Conservation (phyloP, 2,113 vertebrate species). For the Pedetes capensis region DNA sequence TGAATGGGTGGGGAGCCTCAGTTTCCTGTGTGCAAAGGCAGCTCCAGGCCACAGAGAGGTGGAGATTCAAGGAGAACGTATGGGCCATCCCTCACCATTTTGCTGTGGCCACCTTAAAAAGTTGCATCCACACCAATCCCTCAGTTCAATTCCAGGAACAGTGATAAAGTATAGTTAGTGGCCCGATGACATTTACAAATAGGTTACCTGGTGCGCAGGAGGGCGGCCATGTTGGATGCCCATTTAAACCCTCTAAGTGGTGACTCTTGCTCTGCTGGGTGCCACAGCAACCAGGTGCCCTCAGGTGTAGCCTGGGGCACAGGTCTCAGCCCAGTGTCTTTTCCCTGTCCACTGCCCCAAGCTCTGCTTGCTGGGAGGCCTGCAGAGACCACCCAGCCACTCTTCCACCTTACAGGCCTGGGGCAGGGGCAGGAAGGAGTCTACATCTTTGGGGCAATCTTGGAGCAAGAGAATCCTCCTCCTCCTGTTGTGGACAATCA, state of each 20-base stretch:
- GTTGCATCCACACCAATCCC: conserved; percentile 55
- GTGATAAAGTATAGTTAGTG: background rate
- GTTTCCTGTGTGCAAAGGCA: conserved; percentile 40
- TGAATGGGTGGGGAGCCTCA: background rate
- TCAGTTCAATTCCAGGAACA: background rate
- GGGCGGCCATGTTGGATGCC: background rate
- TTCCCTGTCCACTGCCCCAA: background rate
- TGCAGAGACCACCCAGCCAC: background rate
- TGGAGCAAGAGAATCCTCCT: background rate
- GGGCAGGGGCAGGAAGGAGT: background rate
- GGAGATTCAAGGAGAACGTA: background rate
- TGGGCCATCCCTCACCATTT: conserved; percentile 50
- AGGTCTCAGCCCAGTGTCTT: background rate
- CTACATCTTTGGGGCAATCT: background rate
- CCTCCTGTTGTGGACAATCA: background rate
- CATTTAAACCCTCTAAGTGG: too few relatives aligned
- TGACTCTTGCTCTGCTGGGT: background rate
- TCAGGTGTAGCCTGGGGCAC: fast-evolving
- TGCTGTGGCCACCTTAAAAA: conserved; percentile 69
- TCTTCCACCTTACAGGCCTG: background rate
- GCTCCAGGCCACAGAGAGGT: conserved; percentile 38
- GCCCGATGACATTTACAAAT: background rate
- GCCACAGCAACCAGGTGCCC: background rate
- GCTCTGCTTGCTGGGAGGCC: background rate
- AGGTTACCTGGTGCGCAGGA: background rate